phyloP scores from a whole-genome alignment of 2,888 invertebrate genomes.

The Thelaira solivaga region DNA sequence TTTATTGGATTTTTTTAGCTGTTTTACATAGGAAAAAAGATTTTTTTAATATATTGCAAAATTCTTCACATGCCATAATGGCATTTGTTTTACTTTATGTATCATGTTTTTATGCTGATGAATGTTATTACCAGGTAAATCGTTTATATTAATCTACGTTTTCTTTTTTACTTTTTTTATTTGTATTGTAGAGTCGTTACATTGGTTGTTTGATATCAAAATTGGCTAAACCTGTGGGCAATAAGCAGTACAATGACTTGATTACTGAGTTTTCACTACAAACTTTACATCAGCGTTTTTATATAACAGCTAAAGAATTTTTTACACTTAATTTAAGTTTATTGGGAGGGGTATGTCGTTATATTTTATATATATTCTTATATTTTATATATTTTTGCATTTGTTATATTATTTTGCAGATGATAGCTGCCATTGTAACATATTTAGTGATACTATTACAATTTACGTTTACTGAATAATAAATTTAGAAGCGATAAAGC shows the following conservation, averaged over 20 bases:
- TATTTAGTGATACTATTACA: conserved; percentile 75
- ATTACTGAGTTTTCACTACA: conserved; percentile 75
- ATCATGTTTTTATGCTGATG: conserved; percentile 72
- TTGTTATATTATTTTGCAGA: conserved; percentile 64
- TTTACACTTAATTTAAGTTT: conserved; percentile 74
- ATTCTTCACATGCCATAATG: conserved; percentile 62
- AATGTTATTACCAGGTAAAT: conserved; percentile 68
- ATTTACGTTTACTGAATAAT: conserved; percentile 73
- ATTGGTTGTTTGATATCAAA: conserved; percentile 75
- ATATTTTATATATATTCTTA: not conserved
- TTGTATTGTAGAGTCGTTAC: conserved; percentile 70
- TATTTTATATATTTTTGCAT: not conserved
- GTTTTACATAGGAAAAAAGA: conserved; percentile 39
- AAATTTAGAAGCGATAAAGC: conserved; percentile 6
- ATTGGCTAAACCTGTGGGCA: conserved; percentile 71
- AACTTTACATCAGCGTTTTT: conserved; percentile 74
- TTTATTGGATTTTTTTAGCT: conserved; percentile 69
- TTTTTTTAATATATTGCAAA: conserved; percentile 34
- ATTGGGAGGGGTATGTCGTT: conserved; percentile 71
- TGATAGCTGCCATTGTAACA: conserved; percentile 73
- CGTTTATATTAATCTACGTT: not conserved
- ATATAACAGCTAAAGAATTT: conserved; percentile 75
- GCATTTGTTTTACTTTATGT: conserved; percentile 64
- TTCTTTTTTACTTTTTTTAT: not conserved
- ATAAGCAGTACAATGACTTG: conserved; percentile 73